phyloP scores from a whole-genome alignment of 2,888 invertebrate genomes.

The Idaea aversata region DNA sequence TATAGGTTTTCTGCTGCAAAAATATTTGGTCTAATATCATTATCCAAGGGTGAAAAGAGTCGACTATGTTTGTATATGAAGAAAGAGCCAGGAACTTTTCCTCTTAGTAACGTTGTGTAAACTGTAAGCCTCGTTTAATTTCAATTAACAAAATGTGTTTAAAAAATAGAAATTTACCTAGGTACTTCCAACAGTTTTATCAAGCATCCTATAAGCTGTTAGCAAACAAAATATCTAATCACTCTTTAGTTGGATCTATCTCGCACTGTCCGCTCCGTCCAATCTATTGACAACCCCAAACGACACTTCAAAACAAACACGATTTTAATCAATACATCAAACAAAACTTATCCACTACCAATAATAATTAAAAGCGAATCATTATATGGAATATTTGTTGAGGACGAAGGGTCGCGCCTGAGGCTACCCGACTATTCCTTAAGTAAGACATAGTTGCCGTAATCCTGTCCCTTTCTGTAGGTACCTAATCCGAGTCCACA shows the following conservation, averaged over 20 bases:
- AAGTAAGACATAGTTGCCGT: constrained; percentile 45
- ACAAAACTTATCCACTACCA: constrained; percentile 75
- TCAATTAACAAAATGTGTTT: background rate
- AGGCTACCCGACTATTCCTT: constrained; percentile 52
- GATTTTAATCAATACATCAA: constrained; percentile 79
- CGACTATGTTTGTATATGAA: too few relatives aligned
- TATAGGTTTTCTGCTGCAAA: too few relatives aligned
- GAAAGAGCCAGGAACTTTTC: too few relatives aligned
- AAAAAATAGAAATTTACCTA: background rate
- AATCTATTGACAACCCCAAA: constrained; percentile 57
- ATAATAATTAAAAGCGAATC: constrained; percentile 80
- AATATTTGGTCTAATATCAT: too few relatives aligned
- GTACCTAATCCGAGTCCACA: constrained; percentile 66
- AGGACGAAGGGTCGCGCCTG: constrained; percentile 69
- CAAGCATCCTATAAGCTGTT: background rate
- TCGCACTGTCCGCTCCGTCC: constrained; percentile 18
- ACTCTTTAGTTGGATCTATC: constrained; percentile 2
- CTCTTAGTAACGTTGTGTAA: too few relatives aligned
- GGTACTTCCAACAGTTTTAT: background rate
- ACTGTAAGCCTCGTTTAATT: background rate
- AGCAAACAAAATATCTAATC: constrained; percentile 6
- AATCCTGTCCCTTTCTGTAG: constrained; percentile 46
- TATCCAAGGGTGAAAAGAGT: too few relatives aligned
- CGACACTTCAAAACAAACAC: constrained; percentile 73
- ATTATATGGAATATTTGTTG: constrained; percentile 77